phyloP scores from a whole-genome alignment of 2,888 invertebrate species.

The Caenorhabditis uteleia region DNA sequence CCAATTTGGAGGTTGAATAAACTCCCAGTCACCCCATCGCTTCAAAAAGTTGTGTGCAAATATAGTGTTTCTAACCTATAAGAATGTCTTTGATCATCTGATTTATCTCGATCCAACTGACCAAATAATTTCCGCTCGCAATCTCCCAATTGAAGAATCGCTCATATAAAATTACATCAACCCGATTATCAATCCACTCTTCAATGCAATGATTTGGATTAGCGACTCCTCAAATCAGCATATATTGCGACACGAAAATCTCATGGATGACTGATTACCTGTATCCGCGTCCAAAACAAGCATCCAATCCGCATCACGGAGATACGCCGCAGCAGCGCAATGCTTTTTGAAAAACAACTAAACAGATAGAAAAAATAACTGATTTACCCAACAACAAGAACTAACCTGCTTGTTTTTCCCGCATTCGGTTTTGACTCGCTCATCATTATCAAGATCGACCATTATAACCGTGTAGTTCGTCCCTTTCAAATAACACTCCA shows the following conservation, averaged over 20 bases:
- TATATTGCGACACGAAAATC: neutral
- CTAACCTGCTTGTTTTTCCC: constrained; percentile 54
- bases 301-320: constrained; percentile 67
- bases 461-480: constrained; percentile 60
- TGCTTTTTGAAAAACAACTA: constrained; percentile 68
- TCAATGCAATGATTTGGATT: constrained; percentile 69
- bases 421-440: constrained; percentile 49
- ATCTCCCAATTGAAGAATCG: constrained; percentile 69
- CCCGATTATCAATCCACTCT: constrained; percentile 68
- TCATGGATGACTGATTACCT: constrained; percentile 19
- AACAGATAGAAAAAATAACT: constrained; percentile 6
- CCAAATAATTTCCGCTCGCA: constrained; percentile 67
- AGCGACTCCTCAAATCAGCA: constrained; percentile 52
- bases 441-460: constrained; percentile 61
- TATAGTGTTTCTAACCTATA: constrained; percentile 49
- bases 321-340: constrained; percentile 66
- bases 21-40: constrained; percentile 60
- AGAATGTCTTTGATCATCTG: too few species aligned
- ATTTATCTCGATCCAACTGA: constrained; percentile 10
- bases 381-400: neutral
- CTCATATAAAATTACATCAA: constrained; percentile 67
- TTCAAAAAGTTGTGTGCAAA: constrained; percentile 46
- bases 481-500: constrained; percentile 62
- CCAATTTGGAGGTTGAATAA: constrained; percentile 56
- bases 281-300: constrained; percentile 68